These are phyloP conservation scores for Adineta ricciae DNA, from an alignment of 2,888 invertebrate genomes.

Conservation along the genomic window DNA sequence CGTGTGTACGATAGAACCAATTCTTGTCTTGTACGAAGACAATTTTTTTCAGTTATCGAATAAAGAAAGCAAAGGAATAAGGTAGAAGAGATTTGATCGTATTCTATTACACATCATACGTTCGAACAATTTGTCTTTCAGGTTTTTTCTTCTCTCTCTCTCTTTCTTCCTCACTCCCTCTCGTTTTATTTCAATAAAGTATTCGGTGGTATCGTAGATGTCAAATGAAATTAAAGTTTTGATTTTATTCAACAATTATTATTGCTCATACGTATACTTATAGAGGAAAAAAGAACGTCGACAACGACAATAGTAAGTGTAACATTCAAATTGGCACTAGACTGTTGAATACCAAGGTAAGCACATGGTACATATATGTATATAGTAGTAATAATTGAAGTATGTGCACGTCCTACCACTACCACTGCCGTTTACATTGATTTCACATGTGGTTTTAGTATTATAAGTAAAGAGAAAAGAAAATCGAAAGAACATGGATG, in stretches of 20 bases:
- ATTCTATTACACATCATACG: not conserved
- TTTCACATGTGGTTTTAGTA: not conserved
- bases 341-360: not conserved
- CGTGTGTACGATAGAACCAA: not conserved
- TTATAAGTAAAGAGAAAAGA: not conserved
- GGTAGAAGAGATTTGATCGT: not conserved
- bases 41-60: not conserved
- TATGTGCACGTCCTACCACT: not conserved
- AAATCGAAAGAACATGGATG: not conserved
- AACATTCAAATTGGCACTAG: not conserved
- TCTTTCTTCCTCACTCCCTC: no score
- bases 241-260: not conserved
- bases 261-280: not conserved
- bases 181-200: not conserved
- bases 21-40: not conserved
- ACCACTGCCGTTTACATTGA: not conserved
- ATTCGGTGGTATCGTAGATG: not conserved
- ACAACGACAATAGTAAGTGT: not conserved
- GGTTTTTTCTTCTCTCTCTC: not conserved
- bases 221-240: not conserved
- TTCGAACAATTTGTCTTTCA: not conserved
- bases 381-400: not conserved
- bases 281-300: not conserved
- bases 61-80: not conserved
- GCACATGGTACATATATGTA: not conserved